Percentiles rank a stretch among this genome's conserved stretches.
Conservation (phyloP, 2,888 invertebrate genomes). For the Agrochola macilenta region DNA sequence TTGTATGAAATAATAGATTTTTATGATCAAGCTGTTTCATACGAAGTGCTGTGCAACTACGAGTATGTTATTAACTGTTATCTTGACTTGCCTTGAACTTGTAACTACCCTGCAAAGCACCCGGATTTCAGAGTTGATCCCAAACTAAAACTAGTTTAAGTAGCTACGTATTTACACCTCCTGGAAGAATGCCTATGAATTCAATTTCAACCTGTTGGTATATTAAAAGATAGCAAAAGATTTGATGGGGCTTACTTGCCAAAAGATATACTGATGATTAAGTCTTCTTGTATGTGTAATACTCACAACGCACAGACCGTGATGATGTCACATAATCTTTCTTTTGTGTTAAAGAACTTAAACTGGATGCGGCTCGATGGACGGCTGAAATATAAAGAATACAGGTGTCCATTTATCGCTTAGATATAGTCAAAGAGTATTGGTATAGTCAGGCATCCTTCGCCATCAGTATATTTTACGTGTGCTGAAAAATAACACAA, state of each 20-base stretch:
- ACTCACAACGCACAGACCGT: slow-evolving; percentile 78
- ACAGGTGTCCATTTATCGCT: not conserved
- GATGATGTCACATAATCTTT: slow-evolving; percentile 74
- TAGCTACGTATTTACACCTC: not conserved
- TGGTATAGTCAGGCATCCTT: not conserved
- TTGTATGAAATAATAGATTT: not conserved
- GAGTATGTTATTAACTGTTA: not conserved
- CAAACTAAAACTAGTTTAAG: not conserved
- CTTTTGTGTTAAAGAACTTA: slow-evolving; percentile 81
- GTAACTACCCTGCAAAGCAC: not conserved
- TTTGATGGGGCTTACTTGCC: slow-evolving; percentile 58
- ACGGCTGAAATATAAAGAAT: slow-evolving; percentile 76
- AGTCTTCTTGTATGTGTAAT: slow-evolving; percentile 70
- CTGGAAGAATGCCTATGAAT: slow-evolving; percentile 6
- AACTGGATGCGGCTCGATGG: slow-evolving; percentile 82
- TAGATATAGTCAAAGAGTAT: not conserved
- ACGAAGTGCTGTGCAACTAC: not conserved
- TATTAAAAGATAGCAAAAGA: slow-evolving; percentile 23
- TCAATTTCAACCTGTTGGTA: slow-evolving; percentile 19
- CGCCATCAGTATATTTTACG: not conserved
- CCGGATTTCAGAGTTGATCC: not conserved
- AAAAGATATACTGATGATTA: slow-evolving; percentile 46
- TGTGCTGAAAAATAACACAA: not conserved
- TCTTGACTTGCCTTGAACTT: not conserved
- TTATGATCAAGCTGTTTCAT: not conserved